Conservation (phyloP, 1,140 invertebrate genomes). For the Leptopilina clavipes region DNA sequence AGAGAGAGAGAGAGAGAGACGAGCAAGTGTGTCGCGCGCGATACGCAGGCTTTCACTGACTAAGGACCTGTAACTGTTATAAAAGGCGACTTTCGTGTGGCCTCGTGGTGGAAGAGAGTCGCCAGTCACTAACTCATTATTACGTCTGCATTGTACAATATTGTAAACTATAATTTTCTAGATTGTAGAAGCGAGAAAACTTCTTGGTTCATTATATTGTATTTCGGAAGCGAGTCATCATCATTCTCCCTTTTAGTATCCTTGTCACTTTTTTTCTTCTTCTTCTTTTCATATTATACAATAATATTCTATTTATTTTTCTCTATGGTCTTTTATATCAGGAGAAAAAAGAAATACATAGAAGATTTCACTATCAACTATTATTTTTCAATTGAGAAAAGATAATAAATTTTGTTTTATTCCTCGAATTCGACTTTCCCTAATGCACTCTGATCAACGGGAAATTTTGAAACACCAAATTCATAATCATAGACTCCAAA, state of each 20-base stretch:
- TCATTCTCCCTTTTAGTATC: background rate
- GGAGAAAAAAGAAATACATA: too few relatives aligned
- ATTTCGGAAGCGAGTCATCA: background rate
- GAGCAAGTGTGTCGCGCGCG: constrained; percentile 30
- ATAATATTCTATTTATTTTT: too few relatives aligned
- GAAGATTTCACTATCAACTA: too few relatives aligned
- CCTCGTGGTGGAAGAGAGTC: constrained; percentile 22
- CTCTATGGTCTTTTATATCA: too few relatives aligned
- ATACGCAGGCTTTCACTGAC: constrained; percentile 34
- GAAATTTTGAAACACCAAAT: too few relatives aligned
- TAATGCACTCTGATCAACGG: too few relatives aligned
- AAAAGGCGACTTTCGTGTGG: constrained; percentile 14
- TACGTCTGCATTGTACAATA: background rate
- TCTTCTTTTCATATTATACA: background rate
- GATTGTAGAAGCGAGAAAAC: background rate
- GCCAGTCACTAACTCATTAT: constrained; percentile 31
- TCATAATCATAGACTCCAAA: too few relatives aligned
- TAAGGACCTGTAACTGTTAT: constrained; percentile 12
- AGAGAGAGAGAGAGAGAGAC: background rate
- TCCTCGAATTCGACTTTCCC: too few relatives aligned
- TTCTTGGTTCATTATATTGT: background rate
- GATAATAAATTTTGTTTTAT: too few relatives aligned
- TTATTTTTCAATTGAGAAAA: too few relatives aligned
- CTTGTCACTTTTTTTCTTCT: background rate
- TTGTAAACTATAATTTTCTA: background rate